Conservation (phyloP, 2,797 vertebrate genomes). For the Diceros bicornis region DNA sequence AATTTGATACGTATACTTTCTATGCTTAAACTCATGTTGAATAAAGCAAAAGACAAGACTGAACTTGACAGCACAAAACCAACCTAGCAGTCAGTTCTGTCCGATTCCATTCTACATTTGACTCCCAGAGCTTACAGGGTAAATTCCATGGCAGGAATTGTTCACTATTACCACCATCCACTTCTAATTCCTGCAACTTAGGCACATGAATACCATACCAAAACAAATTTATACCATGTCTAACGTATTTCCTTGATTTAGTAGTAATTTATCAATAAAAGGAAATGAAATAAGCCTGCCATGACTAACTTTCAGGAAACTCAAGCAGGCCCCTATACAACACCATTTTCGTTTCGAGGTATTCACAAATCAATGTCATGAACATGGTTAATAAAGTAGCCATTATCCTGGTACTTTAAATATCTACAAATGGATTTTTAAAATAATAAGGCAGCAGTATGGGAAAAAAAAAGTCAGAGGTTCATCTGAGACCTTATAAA, state of each 20-base stretch:
- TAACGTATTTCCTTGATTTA: neutral
- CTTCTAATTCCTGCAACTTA: neutral
- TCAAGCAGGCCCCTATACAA: neutral
- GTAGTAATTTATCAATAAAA: conserved; percentile 24
- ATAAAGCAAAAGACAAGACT: neutral
- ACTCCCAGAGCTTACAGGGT: neutral
- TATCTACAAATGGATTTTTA: neutral
- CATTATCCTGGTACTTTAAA: neutral
- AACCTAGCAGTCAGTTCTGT: neutral
- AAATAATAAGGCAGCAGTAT: neutral
- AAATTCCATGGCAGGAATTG: neutral
- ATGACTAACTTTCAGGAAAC: neutral
- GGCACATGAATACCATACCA: neutral
- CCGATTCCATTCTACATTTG: neutral
- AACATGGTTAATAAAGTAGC: neutral
- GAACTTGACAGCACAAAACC: neutral
- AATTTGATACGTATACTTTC: neutral
- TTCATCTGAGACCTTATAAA: neutral
- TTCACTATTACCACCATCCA: neutral
- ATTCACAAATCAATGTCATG: neutral
- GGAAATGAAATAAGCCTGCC: neutral
- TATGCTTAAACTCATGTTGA: neutral
- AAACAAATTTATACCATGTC: neutral
- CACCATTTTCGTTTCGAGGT: neutral
- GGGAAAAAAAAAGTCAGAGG: neutral